Conservation (phyloP, 2,888 invertebrate species). For the Julus scanicus region DNA sequence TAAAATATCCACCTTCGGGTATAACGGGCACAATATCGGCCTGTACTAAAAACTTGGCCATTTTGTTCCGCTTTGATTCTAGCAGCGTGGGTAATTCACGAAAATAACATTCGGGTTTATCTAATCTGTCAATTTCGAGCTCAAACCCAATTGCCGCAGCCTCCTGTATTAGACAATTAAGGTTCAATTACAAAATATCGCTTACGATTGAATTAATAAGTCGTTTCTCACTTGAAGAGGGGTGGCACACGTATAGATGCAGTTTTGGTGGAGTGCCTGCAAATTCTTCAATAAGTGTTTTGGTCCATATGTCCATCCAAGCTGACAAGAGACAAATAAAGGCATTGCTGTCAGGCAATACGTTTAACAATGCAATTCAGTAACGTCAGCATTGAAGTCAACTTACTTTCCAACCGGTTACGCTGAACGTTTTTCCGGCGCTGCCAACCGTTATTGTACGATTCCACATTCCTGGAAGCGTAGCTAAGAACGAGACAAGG, state of each 20-base stretch:
- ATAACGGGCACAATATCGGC: slow-evolving; percentile 90
- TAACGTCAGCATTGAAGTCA: neutral
- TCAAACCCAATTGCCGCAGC: slow-evolving; percentile 92
- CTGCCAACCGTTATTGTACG: slow-evolving; percentile 96
- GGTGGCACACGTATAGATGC: slow-evolving; percentile 89
- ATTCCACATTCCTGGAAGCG: slow-evolving; percentile 97
- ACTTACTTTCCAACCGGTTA: slow-evolving; percentile 88
- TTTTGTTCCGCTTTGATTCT: slow-evolving; percentile 80
- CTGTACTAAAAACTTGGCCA: slow-evolving; percentile 78
- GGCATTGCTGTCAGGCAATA: neutral
- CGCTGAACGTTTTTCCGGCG: slow-evolving; percentile 97
- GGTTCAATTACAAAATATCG: neutral
- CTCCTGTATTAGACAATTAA: slow-evolving; percentile 72
- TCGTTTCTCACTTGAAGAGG: slow-evolving; percentile 73
- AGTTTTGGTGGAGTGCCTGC: slow-evolving; percentile 91
- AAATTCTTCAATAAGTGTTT: slow-evolving; percentile 81
- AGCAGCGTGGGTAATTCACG: slow-evolving; percentile 79
- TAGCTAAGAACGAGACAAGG: slow-evolving; percentile 70
- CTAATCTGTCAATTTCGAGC: slow-evolving; percentile 77
- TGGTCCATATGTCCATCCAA: slow-evolving; percentile 96
- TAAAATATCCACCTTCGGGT: slow-evolving; percentile 97
- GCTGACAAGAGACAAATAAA: slow-evolving; percentile 64
- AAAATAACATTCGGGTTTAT: slow-evolving; percentile 85
- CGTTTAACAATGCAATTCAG: neutral
- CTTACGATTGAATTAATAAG: neutral